A percentile compares a stretch with the other conserved stretches of the same genome.
phyloP scores from a whole-genome alignment of 2,888 invertebrate genomes.

The Branchellion lobata region DNA sequence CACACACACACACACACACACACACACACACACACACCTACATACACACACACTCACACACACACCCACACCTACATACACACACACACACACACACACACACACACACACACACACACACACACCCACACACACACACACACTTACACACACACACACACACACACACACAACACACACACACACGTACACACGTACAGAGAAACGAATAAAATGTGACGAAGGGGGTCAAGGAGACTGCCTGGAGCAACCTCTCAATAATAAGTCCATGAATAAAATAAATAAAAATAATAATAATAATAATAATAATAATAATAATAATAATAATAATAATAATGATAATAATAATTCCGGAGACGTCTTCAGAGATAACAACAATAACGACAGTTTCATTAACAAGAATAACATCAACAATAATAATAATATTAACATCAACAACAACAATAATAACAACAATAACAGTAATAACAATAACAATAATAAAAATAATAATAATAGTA shows the following conservation, averaged over 20 bases:
- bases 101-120: neutral
- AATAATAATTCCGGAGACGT: neutral
- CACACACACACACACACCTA: too few relatives aligned
- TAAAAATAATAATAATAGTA: neutral
- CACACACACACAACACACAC: neutral
- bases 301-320: too few relatives aligned
- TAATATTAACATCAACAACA: neutral
- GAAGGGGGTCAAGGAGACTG: conserved; percentile 1
- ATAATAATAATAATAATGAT: neutral
- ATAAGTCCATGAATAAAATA: neutral
- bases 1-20: too few relatives aligned
- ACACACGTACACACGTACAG: neutral
- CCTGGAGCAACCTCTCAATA: neutral
- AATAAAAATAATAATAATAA: too few relatives aligned
- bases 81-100: neutral
- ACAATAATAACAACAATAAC: neutral
- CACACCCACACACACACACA: too few relatives aligned
- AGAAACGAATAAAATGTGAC: neutral
- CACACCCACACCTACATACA: too few relatives aligned
- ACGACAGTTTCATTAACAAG: neutral
- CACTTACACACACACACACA: too few relatives aligned
- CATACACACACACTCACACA: too few relatives aligned
- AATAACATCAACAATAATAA: neutral
- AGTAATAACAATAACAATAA: neutral
- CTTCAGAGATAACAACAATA: neutral